Evolutionary conservation across 2,797 vertebrate genomes (phyloP), one percentile per base, ranked within the genome.

Genomic region (Trematomus bernacchii): DNA sequence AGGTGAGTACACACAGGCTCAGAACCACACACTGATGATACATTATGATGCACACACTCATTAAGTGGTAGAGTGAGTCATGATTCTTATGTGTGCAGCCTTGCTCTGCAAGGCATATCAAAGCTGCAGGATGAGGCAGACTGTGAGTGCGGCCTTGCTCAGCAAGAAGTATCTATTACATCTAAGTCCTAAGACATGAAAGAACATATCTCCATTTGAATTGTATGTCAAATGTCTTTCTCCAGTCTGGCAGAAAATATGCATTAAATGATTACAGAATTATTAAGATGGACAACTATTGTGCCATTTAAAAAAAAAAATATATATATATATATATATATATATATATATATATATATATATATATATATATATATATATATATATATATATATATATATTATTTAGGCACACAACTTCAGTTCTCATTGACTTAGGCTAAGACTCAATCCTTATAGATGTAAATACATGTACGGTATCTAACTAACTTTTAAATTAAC

Each of bases 1-100:
- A 64, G 98, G 98, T 99, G 95, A 97, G 96, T 59, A 43, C 43
- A 43, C 51, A 18, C 6, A 10, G 21, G 48, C 18, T 48, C 57
- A 27, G 12, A 33, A n/a, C 44, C 37, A 44, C 66, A 43, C 10
- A 33, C 48, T 60, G 30, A 42, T 15, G 21, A 40, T 18, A 5
- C 51, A 43, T 47, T n/a, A 44, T n/a, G 21, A 43, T 46, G 21
- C 43, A 66, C 54, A 64, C 55, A 61, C 52, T 37, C 54, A 61
- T 53, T 61, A 18, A 19, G 66, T 53, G 65, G 48, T 71, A 52
- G 46, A 60, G 76, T 61, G 70, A 82, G 60, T 74, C 75, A 66
- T 63, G 57, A 40, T 33, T 66, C 54, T 46, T n/a, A 48, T 69
- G 61, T 67, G 67, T 77, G 58, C 55, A 58, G 37, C 48, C 1